These are phyloP conservation scores for Tenthredo distinguenda DNA, from an alignment of 2,888 invertebrate genomes.

Conservation along the genomic window DNA sequence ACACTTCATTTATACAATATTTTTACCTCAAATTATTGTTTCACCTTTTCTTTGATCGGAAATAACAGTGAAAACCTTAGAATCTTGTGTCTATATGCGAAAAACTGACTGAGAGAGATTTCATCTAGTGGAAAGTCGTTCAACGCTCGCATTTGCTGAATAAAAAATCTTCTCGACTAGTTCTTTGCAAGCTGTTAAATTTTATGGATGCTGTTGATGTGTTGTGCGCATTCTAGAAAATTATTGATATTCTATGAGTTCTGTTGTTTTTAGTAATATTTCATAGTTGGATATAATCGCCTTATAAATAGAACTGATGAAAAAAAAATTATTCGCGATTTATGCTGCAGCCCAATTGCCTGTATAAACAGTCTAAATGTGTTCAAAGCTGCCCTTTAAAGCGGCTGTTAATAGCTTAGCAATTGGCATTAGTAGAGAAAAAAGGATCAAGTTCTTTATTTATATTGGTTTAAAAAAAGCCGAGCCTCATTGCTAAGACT, in stretches of 20 bases:
- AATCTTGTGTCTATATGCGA: not conserved
- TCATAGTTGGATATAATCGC: not conserved
- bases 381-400: not conserved
- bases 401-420: constrained; percentile 28
- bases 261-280: not conserved
- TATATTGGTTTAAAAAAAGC: constrained; percentile 24
- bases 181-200: not conserved
- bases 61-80: not conserved
- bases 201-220: not conserved
- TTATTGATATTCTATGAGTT: not conserved
- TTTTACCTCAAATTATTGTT: not conserved
- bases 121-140: not conserved
- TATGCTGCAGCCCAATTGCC: not conserved
- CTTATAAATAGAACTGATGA: not conserved
- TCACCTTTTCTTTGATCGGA: not conserved
- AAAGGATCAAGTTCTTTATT: constrained; percentile 41
- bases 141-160: not conserved
- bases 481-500: constrained; percentile 15
- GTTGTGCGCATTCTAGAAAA: not conserved
- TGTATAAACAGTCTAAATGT: not conserved
- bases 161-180: not conserved
- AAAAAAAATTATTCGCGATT: not conserved
- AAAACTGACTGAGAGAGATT: not conserved
- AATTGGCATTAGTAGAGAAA: constrained; percentile 25
- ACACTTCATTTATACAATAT: not conserved